Percentiles rank a stretch among this genome's conserved stretches.
Evolutionary conservation across 2,888 invertebrate genomes (phyloP).

Genomic region (Diarsia rubi): DNA sequence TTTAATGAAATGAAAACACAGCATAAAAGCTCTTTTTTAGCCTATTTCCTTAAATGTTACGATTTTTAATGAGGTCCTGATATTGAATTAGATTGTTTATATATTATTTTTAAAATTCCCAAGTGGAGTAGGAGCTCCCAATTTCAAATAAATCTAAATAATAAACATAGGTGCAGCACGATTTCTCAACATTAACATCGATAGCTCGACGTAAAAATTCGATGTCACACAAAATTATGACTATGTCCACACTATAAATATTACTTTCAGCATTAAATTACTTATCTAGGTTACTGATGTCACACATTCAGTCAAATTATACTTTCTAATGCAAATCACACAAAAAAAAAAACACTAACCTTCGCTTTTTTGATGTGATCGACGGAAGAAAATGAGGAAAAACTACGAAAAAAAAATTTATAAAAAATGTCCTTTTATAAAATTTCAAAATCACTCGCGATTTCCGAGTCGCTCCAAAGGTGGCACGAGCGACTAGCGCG

Average conservation of each 20-base stretch:
- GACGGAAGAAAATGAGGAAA: constrained; percentile 19
- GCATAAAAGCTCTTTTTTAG: not conserved
- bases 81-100: not conserved
- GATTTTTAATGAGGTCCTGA: not conserved
- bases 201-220: not conserved
- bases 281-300: constrained; percentile 43
- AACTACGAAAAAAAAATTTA: constrained; percentile 11
- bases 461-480: constrained; percentile 35
- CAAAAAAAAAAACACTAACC: constrained; percentile 50
- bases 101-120: not conserved
- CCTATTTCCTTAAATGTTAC: not conserved
- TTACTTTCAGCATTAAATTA: constrained; percentile 35
- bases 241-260: constrained; percentile 14
- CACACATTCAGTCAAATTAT: constrained; percentile 32
- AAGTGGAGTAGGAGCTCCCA: not conserved
- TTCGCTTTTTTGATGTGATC: constrained; percentile 37
- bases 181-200: constrained; percentile 16
- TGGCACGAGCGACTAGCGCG: constrained; percentile 59
- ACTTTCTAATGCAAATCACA: constrained; percentile 49
- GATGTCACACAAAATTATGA: constrained; percentile 13
- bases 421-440: constrained; percentile 14
- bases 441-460: constrained; percentile 60
- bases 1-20: not conserved
- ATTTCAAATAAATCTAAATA: not conserved
- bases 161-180: not conserved